Conservation (phyloP, 1,140 invertebrate species). For the Trachelipus rathkii region DNA sequence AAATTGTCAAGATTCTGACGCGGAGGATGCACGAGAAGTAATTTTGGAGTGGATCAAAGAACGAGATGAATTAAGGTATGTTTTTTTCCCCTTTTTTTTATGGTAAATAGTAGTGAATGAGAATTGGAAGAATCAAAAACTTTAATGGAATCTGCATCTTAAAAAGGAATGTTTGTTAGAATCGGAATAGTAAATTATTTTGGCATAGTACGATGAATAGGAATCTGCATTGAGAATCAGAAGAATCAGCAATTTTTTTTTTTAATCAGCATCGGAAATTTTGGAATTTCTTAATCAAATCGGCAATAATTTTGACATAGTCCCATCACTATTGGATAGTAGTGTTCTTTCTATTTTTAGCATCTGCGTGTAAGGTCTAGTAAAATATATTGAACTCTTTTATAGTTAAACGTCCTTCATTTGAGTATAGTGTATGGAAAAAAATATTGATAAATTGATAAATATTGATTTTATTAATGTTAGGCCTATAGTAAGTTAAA, state of each 20-base stretch:
- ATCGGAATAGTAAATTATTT: no score
- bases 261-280: no score
- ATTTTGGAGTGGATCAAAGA: constrained; percentile 77
- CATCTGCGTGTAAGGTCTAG: neutral
- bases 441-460: no score
- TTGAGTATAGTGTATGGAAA: no score
- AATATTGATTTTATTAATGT: no score
- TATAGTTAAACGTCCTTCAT: neutral
- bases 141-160: neutral
- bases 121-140: neutral
- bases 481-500: no score
- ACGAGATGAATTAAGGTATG: constrained; percentile 72
- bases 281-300: no score
- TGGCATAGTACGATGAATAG: no score
- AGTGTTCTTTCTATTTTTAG: neutral
- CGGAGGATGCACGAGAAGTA: constrained; percentile 62
- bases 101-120: neutral
- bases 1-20: constrained; percentile 75
- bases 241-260: no score
- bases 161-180: neutral
- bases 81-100: neutral
- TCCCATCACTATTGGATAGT: no score
- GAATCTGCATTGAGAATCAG: no score
- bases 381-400: neutral
- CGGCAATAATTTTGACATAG: no score